Conservation (phyloP, 2,113 vertebrate genomes). For the Tympanuchus pallidicinctus region DNA sequence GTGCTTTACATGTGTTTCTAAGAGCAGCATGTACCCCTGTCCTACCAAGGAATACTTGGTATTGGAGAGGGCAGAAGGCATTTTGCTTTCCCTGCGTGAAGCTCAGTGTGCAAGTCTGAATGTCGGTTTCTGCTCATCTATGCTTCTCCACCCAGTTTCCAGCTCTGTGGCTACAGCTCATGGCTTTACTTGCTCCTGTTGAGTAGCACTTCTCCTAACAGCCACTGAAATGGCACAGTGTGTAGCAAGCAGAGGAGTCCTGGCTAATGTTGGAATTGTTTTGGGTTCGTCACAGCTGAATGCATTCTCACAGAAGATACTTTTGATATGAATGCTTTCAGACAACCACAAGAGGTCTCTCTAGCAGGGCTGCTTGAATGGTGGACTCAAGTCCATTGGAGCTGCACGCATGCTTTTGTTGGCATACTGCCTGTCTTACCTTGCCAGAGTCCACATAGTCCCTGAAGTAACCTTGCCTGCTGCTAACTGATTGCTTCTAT, state of each 20-base stretch:
- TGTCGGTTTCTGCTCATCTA: not conserved
- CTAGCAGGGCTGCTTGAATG: not conserved
- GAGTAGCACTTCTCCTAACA: not conserved
- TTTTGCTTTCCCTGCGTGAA: not conserved
- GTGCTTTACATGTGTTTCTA: not conserved
- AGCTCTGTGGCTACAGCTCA: not conserved
- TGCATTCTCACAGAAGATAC: not conserved
- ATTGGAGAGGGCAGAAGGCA: not conserved
- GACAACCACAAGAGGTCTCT: not conserved
- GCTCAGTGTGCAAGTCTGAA: not conserved
- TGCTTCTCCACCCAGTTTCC: not conserved
- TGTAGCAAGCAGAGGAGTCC: not conserved
- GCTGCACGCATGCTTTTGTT: not conserved
- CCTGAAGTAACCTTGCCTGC: conserved; percentile 38
- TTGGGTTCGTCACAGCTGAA: not conserved
- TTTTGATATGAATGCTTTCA: not conserved
- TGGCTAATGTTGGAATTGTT: not conserved
- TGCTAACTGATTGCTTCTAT: conserved; percentile 42
- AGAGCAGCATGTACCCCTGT: not conserved
- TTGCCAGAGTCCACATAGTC: not conserved
- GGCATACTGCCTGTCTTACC: accelerated
- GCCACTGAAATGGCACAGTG: not conserved
- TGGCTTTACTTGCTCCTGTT: not conserved
- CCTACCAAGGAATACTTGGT: accelerated
- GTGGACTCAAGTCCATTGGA: not conserved